Evolutionary conservation across 1,140 invertebrate species (phyloP).

Genomic region (Phymorhynchus buccinoides): DNA sequence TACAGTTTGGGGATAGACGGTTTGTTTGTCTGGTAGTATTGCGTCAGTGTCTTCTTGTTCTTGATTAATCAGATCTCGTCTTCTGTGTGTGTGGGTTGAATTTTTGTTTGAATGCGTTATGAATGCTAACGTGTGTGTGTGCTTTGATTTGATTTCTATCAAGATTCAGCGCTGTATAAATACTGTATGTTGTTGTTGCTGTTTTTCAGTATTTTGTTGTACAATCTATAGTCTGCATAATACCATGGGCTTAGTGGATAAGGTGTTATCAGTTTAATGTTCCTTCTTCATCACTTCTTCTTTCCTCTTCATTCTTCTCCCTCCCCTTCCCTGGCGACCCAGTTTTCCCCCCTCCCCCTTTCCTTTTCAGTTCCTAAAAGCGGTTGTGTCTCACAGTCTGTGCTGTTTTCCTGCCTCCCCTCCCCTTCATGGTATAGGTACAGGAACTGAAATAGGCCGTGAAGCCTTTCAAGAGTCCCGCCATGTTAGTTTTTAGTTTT

Average conservation of each 20-base stretch:
- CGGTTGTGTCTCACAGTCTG: too few relatives aligned
- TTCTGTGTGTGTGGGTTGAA: background rate
- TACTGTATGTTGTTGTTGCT: too few relatives aligned
- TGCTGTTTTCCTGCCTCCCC: too few relatives aligned
- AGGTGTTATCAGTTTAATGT: background rate
- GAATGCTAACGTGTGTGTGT: too few relatives aligned
- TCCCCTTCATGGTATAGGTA: too few relatives aligned
- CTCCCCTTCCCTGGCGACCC: background rate
- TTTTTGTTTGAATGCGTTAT: too few relatives aligned
- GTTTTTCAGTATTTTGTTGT: too few relatives aligned
- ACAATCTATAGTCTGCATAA: background rate
- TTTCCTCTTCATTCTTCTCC: background rate
- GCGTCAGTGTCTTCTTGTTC: background rate
- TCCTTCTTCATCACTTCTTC: background rate
- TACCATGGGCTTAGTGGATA: background rate
- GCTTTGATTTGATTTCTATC: background rate
- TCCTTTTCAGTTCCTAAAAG: background rate
- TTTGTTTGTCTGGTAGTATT: background rate
- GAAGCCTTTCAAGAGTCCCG: too few relatives aligned
- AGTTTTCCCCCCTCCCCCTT: background rate
- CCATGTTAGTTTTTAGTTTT: too few relatives aligned
- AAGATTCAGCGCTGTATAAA: too few relatives aligned
- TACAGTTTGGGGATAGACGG: background rate
- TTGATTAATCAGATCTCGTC: background rate
- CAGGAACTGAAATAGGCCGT: too few relatives aligned